These are phyloP conservation scores for Saccostrea echinata DNA, from an alignment of 1,140 invertebrate species.

Conservation along the genomic window DNA sequence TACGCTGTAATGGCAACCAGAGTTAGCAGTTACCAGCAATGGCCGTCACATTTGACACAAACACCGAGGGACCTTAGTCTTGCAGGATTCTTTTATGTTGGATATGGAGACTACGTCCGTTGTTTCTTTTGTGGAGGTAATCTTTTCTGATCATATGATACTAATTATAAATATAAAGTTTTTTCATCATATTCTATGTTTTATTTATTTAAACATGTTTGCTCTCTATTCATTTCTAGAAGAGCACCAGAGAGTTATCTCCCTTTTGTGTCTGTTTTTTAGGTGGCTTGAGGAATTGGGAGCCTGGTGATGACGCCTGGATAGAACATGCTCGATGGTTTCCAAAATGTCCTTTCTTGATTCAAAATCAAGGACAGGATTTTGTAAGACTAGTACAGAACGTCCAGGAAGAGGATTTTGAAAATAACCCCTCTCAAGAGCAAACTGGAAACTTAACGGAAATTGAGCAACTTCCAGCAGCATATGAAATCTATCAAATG, in stretches of 20 bases:
- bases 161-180: not conserved
- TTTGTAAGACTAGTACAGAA: slow-evolving; percentile 4
- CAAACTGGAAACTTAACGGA: not conserved
- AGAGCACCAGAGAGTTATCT: not conserved
- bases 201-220: not conserved
- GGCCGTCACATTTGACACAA: slow-evolving; percentile 4
- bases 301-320: slow-evolving; percentile 64
- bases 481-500: not conserved
- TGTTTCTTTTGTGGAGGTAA: slow-evolving; percentile 35
- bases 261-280: not conserved
- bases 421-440: not conserved
- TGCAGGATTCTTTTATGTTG: slow-evolving; percentile 41
- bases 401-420: not conserved
- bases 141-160: not conserved
- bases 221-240: not conserved
- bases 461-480: not conserved
- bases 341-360: slow-evolving; percentile 56
- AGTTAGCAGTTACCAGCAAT: slow-evolving; percentile 21
- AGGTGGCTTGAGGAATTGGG: slow-evolving; percentile 63
- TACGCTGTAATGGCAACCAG: slow-evolving; percentile 18
- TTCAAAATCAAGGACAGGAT: not conserved
- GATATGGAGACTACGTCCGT: slow-evolving; percentile 5
- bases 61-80: not conserved
- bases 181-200: too few relatives aligned
- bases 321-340: slow-evolving; percentile 67